Conservation (phyloP, 2,888 invertebrate species). For the Melolontha melolontha region DNA sequence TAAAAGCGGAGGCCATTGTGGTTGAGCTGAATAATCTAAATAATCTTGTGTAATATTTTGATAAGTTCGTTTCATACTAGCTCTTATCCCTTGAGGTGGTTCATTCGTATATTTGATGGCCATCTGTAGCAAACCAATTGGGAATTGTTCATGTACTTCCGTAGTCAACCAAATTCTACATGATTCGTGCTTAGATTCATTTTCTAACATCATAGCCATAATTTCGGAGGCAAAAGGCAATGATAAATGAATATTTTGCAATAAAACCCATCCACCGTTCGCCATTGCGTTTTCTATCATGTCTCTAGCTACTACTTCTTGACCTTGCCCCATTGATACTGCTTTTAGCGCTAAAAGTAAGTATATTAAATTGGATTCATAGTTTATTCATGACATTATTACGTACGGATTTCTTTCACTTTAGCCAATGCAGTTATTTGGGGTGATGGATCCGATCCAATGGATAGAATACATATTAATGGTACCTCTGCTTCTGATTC, state of each 20-base stretch:
- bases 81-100: slow-evolving; percentile 94
- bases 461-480: slow-evolving; percentile 91
- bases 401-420: slow-evolving; percentile 83
- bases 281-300: slow-evolving; percentile 63
- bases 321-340: slow-evolving; percentile 98
- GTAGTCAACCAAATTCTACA: slow-evolving; percentile 96
- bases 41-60: slow-evolving; percentile 91
- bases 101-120: slow-evolving; percentile 98
- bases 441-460: slow-evolving; percentile 96
- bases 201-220: slow-evolving; percentile 89
- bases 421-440: slow-evolving; percentile 91
- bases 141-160: slow-evolving; percentile 93
- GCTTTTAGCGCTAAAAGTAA: slow-evolving; percentile 75
- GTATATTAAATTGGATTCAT: background rate
- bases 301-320: slow-evolving; percentile 73
- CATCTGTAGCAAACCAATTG: slow-evolving; percentile 89
- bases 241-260: slow-evolving; percentile 97
- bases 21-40: slow-evolving; percentile 89
- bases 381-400: slow-evolving; percentile 40
- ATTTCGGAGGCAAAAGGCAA: slow-evolving; percentile 93
- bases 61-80: slow-evolving; percentile 94
- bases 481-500: slow-evolving; percentile 92
- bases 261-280: slow-evolving; percentile 90
- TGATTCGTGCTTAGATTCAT: slow-evolving; percentile 82
- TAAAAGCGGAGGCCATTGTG: slow-evolving; percentile 93